phyloP scores from a whole-genome alignment of 2,797 vertebrate genomes.

The Pampus argenteus region DNA sequence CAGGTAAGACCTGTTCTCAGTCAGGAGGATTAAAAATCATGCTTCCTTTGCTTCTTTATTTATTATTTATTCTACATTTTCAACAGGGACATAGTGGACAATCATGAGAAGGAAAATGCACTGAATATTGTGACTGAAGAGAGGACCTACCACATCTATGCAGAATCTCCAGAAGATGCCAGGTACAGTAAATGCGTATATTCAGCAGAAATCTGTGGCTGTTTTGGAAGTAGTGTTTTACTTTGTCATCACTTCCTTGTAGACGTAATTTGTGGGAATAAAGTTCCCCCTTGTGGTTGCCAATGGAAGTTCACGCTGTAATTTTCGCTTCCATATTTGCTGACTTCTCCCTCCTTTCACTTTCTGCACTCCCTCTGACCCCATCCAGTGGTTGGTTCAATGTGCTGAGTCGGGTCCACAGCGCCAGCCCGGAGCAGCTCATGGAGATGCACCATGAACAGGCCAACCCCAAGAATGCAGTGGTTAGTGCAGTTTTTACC shows the following conservation, averaged over 20 bases:
- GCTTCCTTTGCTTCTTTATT: too few relatives aligned
- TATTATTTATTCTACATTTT: not conserved
- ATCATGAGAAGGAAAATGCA: conserved; percentile 95
- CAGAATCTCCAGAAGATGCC: conserved; percentile 94
- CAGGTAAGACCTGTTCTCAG: conserved; percentile 82
- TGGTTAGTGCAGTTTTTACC: conserved; percentile 83
- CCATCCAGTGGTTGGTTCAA: conserved; percentile 88
- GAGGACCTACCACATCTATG: conserved; percentile 92
- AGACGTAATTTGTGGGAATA: conserved; percentile 46
- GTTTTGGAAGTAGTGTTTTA: conserved; percentile 15
- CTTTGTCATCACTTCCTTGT: conserved; percentile 18
- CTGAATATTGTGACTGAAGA: conserved; percentile 93
- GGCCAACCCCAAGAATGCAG: conserved; percentile 91
- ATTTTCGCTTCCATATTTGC: conserved; percentile 57
- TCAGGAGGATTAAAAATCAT: too few relatives aligned
- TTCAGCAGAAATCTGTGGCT: conserved; percentile 3
- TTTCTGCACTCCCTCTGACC: conserved; percentile 70
- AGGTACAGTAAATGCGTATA: conserved; percentile 80
- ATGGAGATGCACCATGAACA: conserved; percentile 90
- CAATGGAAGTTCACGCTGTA: conserved; percentile 51
- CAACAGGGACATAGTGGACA: conserved; percentile 92
- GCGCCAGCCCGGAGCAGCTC: conserved; percentile 85
- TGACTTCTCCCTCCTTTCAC: conserved; percentile 46
- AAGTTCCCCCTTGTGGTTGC: conserved; percentile 78
- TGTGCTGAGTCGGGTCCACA: conserved; percentile 89